A percentile compares a stretch with the other conserved stretches of the same genome.
phyloP scores from a whole-genome alignment of 2,888 invertebrate genomes.

The Platynereis dumerilii region DNA sequence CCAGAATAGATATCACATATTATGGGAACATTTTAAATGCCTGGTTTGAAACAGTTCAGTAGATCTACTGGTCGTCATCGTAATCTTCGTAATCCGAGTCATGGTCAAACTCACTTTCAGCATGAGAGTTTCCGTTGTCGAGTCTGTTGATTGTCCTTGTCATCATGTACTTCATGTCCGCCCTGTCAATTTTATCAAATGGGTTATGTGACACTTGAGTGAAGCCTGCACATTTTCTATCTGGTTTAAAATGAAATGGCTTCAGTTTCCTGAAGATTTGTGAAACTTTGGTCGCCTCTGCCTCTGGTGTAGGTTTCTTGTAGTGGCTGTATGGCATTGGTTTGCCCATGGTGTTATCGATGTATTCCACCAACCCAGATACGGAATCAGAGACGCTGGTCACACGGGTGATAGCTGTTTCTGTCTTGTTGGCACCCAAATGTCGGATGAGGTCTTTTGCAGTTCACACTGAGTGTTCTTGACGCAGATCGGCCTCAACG shows the following conservation, averaged over 20 bases:
- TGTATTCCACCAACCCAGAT: neutral
- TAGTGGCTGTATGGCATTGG: neutral
- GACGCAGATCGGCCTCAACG: constrained; percentile 5
- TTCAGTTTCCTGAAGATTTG: neutral
- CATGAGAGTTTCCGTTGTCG: neutral
- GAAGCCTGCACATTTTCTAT: constrained; percentile 3
- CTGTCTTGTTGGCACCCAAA: constrained; percentile 10
- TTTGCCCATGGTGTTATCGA: neutral
- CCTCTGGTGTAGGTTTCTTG: neutral
- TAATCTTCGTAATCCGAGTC: no score
- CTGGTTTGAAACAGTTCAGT: no score
- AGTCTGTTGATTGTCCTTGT: neutral
- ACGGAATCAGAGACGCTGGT: constrained; percentile 1
- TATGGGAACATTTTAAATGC: no score
- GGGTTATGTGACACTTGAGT: neutral
- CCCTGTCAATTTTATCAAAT: neutral
- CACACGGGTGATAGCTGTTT: neutral
- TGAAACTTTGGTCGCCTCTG: neutral
- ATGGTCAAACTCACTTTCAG: neutral
- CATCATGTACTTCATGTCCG: neutral
- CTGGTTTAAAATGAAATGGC: neutral
- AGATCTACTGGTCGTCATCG: no score
- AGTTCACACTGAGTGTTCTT: constrained; percentile 4
- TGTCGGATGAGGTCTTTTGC: neutral
- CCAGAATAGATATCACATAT: no score